phyloP scores from a whole-genome alignment of 2,888 invertebrate genomes.

The Eupithecia pulchellata region DNA sequence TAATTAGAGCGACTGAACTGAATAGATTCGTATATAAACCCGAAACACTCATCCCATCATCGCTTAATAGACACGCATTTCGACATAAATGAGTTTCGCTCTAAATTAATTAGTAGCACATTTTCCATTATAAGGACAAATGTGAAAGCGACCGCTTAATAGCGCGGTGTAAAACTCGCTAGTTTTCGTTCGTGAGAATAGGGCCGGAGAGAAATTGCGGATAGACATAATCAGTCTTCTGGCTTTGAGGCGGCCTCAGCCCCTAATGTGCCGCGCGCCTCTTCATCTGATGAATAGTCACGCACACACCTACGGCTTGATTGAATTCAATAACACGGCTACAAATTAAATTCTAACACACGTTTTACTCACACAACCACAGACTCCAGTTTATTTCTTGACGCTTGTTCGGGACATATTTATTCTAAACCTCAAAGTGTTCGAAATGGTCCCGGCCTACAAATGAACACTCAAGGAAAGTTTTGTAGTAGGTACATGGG shows the following conservation, averaged over 20 bases:
- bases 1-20: constrained; percentile 65
- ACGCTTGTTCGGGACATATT: constrained; percentile 43
- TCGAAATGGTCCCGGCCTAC: constrained; percentile 49
- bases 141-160: constrained; percentile 85
- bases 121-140: constrained; percentile 86
- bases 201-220: constrained; percentile 84
- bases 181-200: constrained; percentile 85
- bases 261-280: constrained; percentile 79
- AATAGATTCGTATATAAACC: constrained; percentile 58
- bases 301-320: constrained; percentile 68
- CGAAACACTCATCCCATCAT: constrained; percentile 79
- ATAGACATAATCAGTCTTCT: constrained; percentile 86
- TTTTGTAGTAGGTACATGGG: constrained; percentile 71
- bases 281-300: constrained; percentile 79
- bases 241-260: constrained; percentile 83
- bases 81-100: constrained; percentile 85
- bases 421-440: constrained; percentile 55
- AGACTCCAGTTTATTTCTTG: constrained; percentile 42
- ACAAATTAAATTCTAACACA: constrained; percentile 46
- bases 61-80: constrained; percentile 84
- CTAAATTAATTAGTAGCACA: constrained; percentile 85
- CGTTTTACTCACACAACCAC: constrained; percentile 31
- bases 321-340: constrained; percentile 64
- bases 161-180: constrained; percentile 85
- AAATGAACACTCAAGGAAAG: constrained; percentile 67